Conservation (phyloP, 1,140 invertebrate species). For the Trichogramma pretiosum region DNA sequence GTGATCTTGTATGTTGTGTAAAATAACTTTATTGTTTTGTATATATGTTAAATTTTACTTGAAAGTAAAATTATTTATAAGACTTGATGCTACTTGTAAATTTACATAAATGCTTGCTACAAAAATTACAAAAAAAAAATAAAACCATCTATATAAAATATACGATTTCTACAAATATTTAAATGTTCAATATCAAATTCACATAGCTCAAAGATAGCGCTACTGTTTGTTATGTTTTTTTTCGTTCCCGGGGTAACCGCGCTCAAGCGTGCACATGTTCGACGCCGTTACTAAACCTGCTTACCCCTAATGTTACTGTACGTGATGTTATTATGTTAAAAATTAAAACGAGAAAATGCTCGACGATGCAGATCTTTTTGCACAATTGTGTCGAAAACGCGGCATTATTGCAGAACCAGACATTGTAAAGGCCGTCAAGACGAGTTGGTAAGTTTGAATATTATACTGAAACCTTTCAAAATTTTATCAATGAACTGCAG, state of each 20-base stretch:
- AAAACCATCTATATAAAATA: background rate
- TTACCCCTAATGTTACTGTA: no score
- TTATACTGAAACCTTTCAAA: background rate
- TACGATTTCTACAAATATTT: slow-evolving; percentile 1
- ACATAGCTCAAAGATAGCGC: no score
- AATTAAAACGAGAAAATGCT: slow-evolving; percentile 25
- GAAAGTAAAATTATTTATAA: no score
- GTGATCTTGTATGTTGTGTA: background rate
- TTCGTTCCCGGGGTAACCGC: slow-evolving; percentile 2
- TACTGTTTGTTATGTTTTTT: slow-evolving; percentile 16
- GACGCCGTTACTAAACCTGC: no score
- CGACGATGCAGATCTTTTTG: slow-evolving; percentile 30
- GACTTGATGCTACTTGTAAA: no score
- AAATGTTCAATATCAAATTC: no score
- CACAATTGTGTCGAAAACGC: slow-evolving; percentile 29
- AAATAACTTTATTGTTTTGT: background rate
- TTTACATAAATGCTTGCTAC: no score
- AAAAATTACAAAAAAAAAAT: slow-evolving; percentile 8
- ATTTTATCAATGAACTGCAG: slow-evolving; percentile 3
- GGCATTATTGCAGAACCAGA: slow-evolving; percentile 26
- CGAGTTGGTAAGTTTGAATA: slow-evolving; percentile 25
- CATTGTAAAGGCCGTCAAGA: slow-evolving; percentile 27
- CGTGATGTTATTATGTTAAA: background rate
- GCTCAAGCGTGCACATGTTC: no score
- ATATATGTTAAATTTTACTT: slow-evolving; percentile 10